Conservation (phyloP, 2,797 vertebrate species). For the Sphenodon punctatus region DNA sequence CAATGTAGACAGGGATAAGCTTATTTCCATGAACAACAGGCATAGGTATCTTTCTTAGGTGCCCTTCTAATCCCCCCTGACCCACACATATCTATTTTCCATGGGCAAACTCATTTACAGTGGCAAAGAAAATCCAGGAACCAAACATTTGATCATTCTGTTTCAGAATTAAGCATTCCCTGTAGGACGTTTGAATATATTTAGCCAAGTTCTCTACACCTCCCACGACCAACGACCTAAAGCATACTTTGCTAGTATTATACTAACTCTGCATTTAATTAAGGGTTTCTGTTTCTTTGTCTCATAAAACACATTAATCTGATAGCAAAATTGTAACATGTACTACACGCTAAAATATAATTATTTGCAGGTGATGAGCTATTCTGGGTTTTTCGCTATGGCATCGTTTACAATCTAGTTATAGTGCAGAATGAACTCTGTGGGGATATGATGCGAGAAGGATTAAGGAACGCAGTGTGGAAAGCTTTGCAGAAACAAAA, state of each 20-base stretch:
- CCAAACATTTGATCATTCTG: constrained; percentile 20
- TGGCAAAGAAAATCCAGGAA: constrained; percentile 6
- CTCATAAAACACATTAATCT: not conserved
- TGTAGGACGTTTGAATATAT: not conserved
- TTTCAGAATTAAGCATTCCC: constrained; percentile 26
- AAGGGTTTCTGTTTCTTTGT: not conserved
- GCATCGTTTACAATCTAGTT: constrained; percentile 64
- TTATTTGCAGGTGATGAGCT: constrained; percentile 56
- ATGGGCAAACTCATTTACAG: constrained; percentile 24
- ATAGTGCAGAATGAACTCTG: constrained; percentile 56
- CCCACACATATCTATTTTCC: not conserved
- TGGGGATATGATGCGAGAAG: constrained; percentile 49
- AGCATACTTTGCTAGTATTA: not conserved
- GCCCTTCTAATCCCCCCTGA: not conserved
- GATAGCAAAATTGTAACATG: not conserved
- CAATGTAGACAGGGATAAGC: not conserved
- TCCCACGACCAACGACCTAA: not conserved
- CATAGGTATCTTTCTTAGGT: not conserved
- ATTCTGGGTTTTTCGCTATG: constrained; percentile 59
- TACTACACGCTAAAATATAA: not conserved
- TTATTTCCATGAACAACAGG: constrained; percentile 1
- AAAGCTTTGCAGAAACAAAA: constrained; percentile 54
- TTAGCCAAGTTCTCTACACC: not conserved
- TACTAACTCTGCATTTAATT: not conserved
- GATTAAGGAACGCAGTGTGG: constrained; percentile 48